A percentile compares a stretch with the other conserved stretches of the same genome.
Conservation (phyloP, 2,113 vertebrate species). For the Rhinogobius similis region DNA sequence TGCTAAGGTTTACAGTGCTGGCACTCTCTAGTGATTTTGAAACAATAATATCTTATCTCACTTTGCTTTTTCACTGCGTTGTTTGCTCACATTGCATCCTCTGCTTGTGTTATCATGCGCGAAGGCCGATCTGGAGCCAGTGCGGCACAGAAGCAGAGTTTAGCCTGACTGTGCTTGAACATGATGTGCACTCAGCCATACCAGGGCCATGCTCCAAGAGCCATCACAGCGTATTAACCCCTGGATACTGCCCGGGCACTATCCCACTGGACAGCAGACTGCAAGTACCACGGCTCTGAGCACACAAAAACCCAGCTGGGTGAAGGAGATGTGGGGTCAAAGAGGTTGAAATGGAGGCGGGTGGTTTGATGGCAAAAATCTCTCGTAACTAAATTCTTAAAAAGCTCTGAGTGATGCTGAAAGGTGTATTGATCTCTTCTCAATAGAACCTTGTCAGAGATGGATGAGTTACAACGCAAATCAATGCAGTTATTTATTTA, state of each 20-base stretch:
- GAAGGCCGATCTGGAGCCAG: conserved; percentile 37
- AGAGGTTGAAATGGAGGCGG: neutral
- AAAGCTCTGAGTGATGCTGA: conserved; percentile 40
- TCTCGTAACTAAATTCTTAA: conserved; percentile 17
- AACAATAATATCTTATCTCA: conserved; percentile 37
- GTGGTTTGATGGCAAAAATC: conserved; percentile 24
- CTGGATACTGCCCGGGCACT: conserved; percentile 38
- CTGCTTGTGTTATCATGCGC: conserved; percentile 37
- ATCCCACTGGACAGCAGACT: conserved; percentile 40
- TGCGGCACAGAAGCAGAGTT: conserved; percentile 40
- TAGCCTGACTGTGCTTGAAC: conserved; percentile 51
- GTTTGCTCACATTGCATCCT: conserved; percentile 40
- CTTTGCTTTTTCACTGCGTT: conserved; percentile 31
- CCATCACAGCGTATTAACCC: conserved; percentile 60
- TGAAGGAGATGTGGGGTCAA: conserved; percentile 22
- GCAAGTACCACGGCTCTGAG: conserved; percentile 1
- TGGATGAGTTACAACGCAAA: conserved; percentile 45
- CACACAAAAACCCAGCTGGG: conserved; percentile 15
- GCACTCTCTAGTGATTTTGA: conserved; percentile 26
- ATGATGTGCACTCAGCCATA: conserved; percentile 62
- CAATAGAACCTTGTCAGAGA: conserved; percentile 42
- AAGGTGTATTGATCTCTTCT: conserved; percentile 45
- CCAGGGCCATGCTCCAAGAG: conserved; percentile 45
- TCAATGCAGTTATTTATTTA: conserved; percentile 57
- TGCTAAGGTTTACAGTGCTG: conserved; percentile 30